A percentile compares a stretch with the other conserved stretches of the same genome.
Conservation (phyloP, 2,113 vertebrate species). For the Crotalus viridis region DNA sequence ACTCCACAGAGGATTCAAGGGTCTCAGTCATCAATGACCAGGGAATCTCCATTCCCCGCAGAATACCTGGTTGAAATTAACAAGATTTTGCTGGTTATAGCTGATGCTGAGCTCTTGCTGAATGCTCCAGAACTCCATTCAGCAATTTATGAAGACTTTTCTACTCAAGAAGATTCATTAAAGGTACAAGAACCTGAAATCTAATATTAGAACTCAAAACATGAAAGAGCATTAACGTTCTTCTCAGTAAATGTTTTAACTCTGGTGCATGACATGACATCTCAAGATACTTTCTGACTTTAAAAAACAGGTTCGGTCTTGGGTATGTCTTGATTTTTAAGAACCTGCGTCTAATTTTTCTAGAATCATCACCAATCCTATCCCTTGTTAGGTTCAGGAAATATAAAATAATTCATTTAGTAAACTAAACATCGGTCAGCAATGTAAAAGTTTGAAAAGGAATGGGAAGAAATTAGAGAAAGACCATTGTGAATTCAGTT, state of each 20-base stretch:
- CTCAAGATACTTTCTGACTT: not conserved
- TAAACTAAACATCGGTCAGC: not conserved
- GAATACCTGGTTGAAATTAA: conserved; percentile 90
- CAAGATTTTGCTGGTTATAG: conserved; percentile 85
- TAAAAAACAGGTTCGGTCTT: not conserved
- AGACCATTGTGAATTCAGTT: not conserved
- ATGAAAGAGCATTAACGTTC: not conserved
- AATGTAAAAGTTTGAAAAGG: too few relatives aligned
- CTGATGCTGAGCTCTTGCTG: conserved; percentile 86
- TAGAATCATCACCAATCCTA: not conserved
- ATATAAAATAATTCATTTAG: not conserved
- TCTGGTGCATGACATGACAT: not conserved
- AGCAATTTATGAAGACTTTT: conserved; percentile 86
- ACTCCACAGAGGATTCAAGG: conserved; percentile 57
- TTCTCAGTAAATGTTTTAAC: not conserved
- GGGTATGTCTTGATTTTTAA: not conserved
- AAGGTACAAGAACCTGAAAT: conserved; percentile 70
- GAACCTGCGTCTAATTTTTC: not conserved
- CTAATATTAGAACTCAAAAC: not conserved
- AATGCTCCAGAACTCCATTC: conserved; percentile 84
- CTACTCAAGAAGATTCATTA: conserved; percentile 86
- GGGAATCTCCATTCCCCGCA: conserved; percentile 67
- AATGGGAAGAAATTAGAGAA: not conserved
- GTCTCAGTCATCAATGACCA: conserved; percentile 40
- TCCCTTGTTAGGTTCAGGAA: not conserved